These are phyloP conservation scores for Kradibia gibbosae DNA, from an alignment of 1,140 invertebrate genomes.

Conservation along the genomic window DNA sequence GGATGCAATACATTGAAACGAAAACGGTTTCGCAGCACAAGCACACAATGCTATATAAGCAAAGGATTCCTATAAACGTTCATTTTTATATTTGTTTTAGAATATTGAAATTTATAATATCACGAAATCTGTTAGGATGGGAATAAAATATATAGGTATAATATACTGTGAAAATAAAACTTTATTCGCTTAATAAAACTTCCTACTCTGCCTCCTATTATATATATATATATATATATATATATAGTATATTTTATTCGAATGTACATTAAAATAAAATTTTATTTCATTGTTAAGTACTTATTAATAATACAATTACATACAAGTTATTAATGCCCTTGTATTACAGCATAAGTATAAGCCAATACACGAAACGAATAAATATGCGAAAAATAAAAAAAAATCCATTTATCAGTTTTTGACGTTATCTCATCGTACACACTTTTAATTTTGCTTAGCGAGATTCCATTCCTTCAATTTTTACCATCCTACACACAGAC, in stretches of 20 bases:
- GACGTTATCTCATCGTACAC: neutral
- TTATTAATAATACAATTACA: neutral
- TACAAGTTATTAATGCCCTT: neutral
- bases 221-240: neutral
- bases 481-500: neutral
- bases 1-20: too few species aligned
- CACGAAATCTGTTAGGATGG: too few species aligned
- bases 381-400: neutral
- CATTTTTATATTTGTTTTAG: too few species aligned
- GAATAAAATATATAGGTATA: too few species aligned
- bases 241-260: neutral
- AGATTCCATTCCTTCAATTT: constrained; percentile 8
- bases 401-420: neutral
- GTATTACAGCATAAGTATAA: neutral
- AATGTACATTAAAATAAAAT: too few species aligned
- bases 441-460: neutral
- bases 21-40: too few species aligned
- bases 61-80: too few species aligned
- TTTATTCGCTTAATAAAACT: too few species aligned
- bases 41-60: too few species aligned
- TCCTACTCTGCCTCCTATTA: too few species aligned
- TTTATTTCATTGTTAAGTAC: neutral
- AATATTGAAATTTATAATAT: too few species aligned
- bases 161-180: too few species aligned
- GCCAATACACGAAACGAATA: neutral